Base-by-base conservation (phyloP, 2,888 invertebrate species). In the Drosophila cracens region DNA sequence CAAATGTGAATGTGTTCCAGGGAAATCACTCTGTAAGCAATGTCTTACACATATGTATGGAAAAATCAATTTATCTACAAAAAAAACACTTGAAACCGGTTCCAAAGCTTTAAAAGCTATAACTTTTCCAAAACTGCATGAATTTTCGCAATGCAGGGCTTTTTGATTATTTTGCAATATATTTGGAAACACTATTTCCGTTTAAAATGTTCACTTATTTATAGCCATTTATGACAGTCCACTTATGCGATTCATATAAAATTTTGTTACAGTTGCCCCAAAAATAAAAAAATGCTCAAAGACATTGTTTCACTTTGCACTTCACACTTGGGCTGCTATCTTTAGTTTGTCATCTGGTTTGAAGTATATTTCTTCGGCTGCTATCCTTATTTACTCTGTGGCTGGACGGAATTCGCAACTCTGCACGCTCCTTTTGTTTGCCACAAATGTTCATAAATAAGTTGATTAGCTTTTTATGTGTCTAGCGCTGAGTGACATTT, bases 381-480 rank as follows among this genome's bases (percentile, higher is more conserved):
- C 52, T 46, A 49, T 34, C 63, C 33, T 75, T 78, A 64, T 71
- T 74, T 74, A 58, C 61, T 57, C 56, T 48, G 53, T 4, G 58
- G 54, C 66, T 65, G 61, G 62, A 54, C 49, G 68, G 74, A 85
- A 83, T 85, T 83, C 83, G 83, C 88, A 82, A 82, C 88, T 85
- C 75, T 68, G 83, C 88, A 85, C 88, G 85, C 86, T 88, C 61
- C 86, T 68, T 83, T 88, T 88, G 88, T 88, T 80, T 74, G 70
- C 82, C 76, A 73, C 83, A 86, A 88, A 86, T 86, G 88, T 88
- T 85, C 85, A 85, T 88, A 85, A 85, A 88, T 85, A 85, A 85
- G 88, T 85, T 85, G 88, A 85, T 85, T 85, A 86, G 88, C 88
- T 85, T 86, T 85, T 87, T 85, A 88, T 85, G 80, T 82, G 85